Conservation (phyloP, 2,888 invertebrate species). For the Pristionchus japonicus region DNA sequence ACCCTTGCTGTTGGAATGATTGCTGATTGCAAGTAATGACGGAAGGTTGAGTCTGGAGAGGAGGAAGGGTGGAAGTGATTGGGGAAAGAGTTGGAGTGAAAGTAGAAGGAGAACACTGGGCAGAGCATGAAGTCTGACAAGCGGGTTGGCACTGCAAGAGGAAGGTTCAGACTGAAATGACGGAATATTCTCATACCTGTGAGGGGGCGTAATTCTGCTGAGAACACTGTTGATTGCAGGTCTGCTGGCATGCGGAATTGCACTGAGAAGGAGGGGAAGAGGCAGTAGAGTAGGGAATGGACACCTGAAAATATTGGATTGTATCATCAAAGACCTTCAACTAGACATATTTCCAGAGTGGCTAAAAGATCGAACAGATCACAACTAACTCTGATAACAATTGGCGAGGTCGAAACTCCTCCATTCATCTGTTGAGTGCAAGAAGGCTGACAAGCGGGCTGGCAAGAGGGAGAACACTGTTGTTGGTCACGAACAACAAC, state of each 20-base stretch:
- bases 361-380: too few species aligned
- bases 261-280: constrained; percentile 46
- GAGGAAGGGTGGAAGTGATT: background rate
- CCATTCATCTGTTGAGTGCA: constrained; percentile 8
- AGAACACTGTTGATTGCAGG: constrained; percentile 50
- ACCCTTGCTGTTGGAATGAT: background rate
- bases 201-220: constrained; percentile 29
- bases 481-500: constrained; percentile 4
- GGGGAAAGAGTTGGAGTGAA: constrained; percentile 39
- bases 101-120: constrained; percentile 57
- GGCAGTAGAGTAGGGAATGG: constrained; percentile 4
- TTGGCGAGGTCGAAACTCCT: background rate
- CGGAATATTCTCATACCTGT: background rate
- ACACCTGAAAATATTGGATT: constrained; percentile 3
- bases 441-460: too few species aligned
- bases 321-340: too few species aligned
- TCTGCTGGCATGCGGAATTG: constrained; percentile 52
- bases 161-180: too few species aligned
- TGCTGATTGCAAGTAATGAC: background rate
- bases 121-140: constrained; percentile 58
- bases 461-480: too few species aligned
- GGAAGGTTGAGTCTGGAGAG: background rate
- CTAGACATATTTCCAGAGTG: too few species aligned
- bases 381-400: constrained; percentile 2
- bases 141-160: constrained; percentile 59